Percentiles rank a stretch among this genome's conserved stretches.
phyloP scores from a whole-genome alignment of 2,888 invertebrate species.

The Stenodema calcarata region DNA sequence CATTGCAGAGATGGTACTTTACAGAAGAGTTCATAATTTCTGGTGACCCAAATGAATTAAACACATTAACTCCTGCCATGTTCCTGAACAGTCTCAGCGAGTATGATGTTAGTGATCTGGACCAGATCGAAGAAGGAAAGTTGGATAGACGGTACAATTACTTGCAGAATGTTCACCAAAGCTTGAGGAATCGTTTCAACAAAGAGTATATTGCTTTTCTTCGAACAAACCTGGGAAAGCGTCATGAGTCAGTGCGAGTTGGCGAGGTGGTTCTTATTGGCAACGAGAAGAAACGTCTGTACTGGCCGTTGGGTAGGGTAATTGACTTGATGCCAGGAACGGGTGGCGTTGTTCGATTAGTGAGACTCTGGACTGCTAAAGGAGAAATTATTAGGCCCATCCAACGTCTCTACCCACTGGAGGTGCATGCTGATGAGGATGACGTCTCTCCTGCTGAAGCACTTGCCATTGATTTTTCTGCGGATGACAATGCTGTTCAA shows the following conservation, averaged over 20 bases:
- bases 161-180: background rate
- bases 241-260: background rate
- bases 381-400: background rate
- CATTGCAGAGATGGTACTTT: no score
- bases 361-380: background rate
- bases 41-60: constrained; percentile 52
- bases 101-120: constrained; percentile 13
- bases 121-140: constrained; percentile 16
- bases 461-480: background rate
- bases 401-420: background rate
- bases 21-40: no score
- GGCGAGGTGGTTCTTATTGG: background rate
- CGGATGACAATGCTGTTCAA: no score
- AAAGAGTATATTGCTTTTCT: constrained; percentile 40
- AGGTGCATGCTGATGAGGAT: background rate
- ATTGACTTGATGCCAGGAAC: background rate
- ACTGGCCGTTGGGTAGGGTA: background rate
- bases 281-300: background rate
- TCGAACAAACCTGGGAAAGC: background rate
- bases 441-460: background rate
- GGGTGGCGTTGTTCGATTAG: background rate
- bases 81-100: constrained; percentile 49
- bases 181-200: constrained; percentile 38
- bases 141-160: constrained; percentile 18
- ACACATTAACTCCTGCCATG: constrained; percentile 57